phyloP scores from a whole-genome alignment of 2,888 invertebrate species.

The Eudemis profundana region DNA sequence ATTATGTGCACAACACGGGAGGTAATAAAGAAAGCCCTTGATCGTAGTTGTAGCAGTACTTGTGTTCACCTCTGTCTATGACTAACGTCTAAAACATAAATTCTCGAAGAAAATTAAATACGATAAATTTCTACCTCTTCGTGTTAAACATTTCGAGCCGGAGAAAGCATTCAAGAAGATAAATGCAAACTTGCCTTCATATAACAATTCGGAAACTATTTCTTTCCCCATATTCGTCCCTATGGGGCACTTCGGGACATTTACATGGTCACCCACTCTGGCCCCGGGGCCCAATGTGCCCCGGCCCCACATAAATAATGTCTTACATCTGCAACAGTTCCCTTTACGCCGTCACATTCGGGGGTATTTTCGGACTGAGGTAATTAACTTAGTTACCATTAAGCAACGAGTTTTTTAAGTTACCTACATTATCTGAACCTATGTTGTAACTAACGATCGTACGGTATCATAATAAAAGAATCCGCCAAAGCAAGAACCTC shows the following conservation, averaged over 20 bases:
- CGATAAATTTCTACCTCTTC: too few species aligned
- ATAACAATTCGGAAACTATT: constrained; percentile 10
- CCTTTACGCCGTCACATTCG: constrained; percentile 37
- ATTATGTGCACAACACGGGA: too few species aligned
- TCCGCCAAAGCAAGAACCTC: too few species aligned
- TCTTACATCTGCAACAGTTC: constrained; percentile 44
- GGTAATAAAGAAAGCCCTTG: too few species aligned
- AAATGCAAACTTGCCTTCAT: not conserved
- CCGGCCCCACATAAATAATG: constrained; percentile 45
- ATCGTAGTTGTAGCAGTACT: too few species aligned
- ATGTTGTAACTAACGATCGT: too few species aligned
- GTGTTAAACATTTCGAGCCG: too few species aligned
- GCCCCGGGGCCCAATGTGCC: constrained; percentile 37
- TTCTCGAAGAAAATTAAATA: too few species aligned
- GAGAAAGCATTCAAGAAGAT: not conserved
- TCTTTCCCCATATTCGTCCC: constrained; percentile 26
- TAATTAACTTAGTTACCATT: constrained; percentile 15
- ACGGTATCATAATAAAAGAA: too few species aligned
- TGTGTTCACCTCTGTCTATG: too few species aligned
- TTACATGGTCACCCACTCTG: constrained; percentile 33
- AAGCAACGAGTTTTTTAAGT: not conserved
- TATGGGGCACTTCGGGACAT: constrained; percentile 22
- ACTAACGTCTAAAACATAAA: too few species aligned
- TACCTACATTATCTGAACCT: too few species aligned
- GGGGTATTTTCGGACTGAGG: constrained; percentile 10